phyloP scores from a whole-genome alignment of 35 echinoderm and acorn worm species.

The Lytechinus variegatus region DNA sequence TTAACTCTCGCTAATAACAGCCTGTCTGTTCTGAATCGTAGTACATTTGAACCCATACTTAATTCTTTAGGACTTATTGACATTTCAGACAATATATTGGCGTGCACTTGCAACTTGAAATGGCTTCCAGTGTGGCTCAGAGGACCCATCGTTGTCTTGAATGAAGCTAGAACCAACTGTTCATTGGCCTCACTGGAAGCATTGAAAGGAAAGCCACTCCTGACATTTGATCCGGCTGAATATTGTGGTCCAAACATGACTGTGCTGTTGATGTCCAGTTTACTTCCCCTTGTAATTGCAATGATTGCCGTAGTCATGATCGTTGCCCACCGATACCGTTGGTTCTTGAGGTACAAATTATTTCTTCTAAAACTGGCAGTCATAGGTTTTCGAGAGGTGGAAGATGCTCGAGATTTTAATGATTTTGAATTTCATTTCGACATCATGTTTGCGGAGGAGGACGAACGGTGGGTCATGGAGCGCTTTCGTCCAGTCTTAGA shows the following conservation, averaged over 20 bases:
- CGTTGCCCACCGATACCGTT: conserved; percentile 8
- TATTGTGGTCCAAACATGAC: neutral
- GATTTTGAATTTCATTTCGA: neutral
- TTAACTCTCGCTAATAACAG: neutral
- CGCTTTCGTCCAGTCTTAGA: neutral
- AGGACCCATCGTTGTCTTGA: neutral
- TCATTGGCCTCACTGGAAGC: neutral
- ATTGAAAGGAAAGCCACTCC: neutral
- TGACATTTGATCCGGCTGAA: neutral
- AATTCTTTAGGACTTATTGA: neutral
- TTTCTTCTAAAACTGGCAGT: neutral
- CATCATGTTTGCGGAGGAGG: conserved; percentile 14
- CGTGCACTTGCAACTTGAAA: neutral
- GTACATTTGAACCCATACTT: neutral
- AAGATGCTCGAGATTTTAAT: neutral
- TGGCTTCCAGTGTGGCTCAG: neutral
- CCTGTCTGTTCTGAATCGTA: neutral
- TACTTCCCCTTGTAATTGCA: neutral
- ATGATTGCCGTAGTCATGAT: neutral
- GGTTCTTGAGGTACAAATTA: conserved; percentile 14
- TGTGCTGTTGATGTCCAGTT: neutral
- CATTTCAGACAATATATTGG: neutral
- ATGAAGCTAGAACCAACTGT: neutral
- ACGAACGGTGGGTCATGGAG: neutral
- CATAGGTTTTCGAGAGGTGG: neutral